Percentiles rank a stretch among this genome's conserved stretches.
Conservation (phyloP, 2,888 invertebrate species). For the Mesorhabditis belari region DNA sequence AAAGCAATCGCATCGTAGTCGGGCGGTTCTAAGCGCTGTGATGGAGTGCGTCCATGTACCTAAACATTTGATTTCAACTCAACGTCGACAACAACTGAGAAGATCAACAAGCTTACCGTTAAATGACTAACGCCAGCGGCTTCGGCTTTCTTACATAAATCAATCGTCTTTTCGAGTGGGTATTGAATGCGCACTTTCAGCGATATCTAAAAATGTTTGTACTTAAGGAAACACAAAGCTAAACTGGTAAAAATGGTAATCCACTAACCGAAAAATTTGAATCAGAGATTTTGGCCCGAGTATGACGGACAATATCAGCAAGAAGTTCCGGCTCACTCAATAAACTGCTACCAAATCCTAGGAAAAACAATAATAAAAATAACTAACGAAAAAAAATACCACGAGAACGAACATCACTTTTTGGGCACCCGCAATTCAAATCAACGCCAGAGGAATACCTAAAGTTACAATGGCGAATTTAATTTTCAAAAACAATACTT, state of each 20-base stretch:
- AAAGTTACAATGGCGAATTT: constrained; percentile 5
- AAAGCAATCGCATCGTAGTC: constrained; percentile 68
- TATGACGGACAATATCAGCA: constrained; percentile 71
- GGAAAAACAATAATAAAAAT: constrained; percentile 19
- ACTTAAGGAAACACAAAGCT: neutral
- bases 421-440: constrained; percentile 94
- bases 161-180: constrained; percentile 68
- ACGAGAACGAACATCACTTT: constrained; percentile 57
- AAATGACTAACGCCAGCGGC: constrained; percentile 63
- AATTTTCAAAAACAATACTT: constrained; percentile 59
- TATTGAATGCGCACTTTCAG: constrained; percentile 79
- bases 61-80: constrained; percentile 60
- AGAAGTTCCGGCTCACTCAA: constrained; percentile 69
- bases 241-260: neutral
- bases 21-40: constrained; percentile 67
- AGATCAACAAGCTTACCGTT: constrained; percentile 62
- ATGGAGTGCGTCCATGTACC: neutral
- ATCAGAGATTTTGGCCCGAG: constrained; percentile 67
- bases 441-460: constrained; percentile 84
- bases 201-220: constrained; percentile 62
- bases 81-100: no score
- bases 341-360: constrained; percentile 33
- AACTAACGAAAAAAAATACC: constrained; percentile 13
- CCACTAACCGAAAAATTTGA: constrained; percentile 64
- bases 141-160: constrained; percentile 58